These are phyloP conservation scores for Cettia cetti DNA, from an alignment of 2,113 vertebrate species.

Conservation along the genomic window DNA sequence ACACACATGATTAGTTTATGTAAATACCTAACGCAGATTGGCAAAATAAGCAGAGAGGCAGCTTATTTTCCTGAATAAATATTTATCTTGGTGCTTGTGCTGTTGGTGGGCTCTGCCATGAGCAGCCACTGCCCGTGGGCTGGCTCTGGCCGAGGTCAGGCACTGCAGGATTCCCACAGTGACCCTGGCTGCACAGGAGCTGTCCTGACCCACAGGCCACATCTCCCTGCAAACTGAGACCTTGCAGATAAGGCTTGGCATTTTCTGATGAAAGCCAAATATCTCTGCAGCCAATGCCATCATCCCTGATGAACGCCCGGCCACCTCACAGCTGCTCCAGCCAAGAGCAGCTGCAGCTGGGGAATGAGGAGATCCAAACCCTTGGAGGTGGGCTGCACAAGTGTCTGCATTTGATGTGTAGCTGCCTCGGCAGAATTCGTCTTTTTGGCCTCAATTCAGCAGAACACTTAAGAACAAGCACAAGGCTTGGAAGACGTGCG, in stretches of 20 bases:
- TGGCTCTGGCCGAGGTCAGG: fast-evolving
- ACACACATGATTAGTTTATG: slow-evolving; percentile 39
- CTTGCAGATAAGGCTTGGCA: neutral
- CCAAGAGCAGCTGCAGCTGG: neutral
- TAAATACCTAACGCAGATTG: slow-evolving; percentile 22
- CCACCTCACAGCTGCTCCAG: neutral
- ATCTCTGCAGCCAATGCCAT: neutral
- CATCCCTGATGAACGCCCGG: neutral
- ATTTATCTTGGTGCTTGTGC: neutral
- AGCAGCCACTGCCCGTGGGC: fast-evolving
- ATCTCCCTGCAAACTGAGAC: neutral
- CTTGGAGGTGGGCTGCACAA: neutral
- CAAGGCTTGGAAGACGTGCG: neutral
- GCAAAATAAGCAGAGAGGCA: slow-evolving; percentile 24
- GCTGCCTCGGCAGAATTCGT: neutral
- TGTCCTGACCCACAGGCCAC: neutral
- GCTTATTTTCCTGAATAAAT: neutral
- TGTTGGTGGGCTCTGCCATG: neutral
- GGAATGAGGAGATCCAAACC: neutral
- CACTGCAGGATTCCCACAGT: neutral
- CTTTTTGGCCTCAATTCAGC: slow-evolving; percentile 24
- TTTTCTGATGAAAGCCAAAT: neutral
- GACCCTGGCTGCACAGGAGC: neutral
- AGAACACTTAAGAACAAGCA: neutral
- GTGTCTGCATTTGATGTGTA: neutral